Percentiles rank a stretch among this genome's conserved stretches.
Conservation (phyloP, 1,140 invertebrate species). For the Drosophila subpulchrella region DNA sequence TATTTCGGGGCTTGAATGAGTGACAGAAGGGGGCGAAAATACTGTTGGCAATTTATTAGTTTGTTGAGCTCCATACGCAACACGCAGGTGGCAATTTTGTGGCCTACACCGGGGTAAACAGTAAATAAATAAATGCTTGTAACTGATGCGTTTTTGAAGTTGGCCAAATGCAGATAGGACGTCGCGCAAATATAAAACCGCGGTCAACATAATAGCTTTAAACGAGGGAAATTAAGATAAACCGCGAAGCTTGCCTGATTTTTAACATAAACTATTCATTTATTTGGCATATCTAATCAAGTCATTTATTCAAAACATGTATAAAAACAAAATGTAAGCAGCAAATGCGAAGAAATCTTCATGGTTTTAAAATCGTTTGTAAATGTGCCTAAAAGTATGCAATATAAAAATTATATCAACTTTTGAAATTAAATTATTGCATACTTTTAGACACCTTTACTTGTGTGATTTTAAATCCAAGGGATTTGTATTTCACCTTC, state of each 20-base stretch:
- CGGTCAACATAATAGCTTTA: slow-evolving; percentile 19
- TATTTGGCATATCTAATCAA: no score
- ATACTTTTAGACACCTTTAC: no score
- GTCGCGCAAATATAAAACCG: slow-evolving; percentile 5
- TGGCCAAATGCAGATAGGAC: slow-evolving; percentile 11
- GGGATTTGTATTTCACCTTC: no score
- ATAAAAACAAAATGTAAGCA: no score
- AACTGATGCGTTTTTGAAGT: slow-evolving; percentile 58
- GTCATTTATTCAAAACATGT: no score
- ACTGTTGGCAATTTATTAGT: slow-evolving; percentile 68
- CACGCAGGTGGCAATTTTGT: slow-evolving; percentile 78
- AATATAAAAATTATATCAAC: no score
- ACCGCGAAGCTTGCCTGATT: neutral
- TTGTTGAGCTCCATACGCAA: slow-evolving; percentile 46
- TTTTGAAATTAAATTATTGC: no score
- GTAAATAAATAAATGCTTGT: slow-evolving; percentile 72
- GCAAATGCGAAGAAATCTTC: no score
- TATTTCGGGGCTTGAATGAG: neutral
- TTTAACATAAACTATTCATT: no score
- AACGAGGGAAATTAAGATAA: neutral
- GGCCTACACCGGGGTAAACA: slow-evolving; percentile 60
- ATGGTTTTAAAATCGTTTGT: no score
- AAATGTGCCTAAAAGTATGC: no score
- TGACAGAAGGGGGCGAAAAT: slow-evolving; percentile 17
- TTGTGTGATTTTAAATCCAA: no score